Evolutionary conservation across 2,113 vertebrate species (phyloP).

Genomic region (Rhinoptilus africanus): DNA sequence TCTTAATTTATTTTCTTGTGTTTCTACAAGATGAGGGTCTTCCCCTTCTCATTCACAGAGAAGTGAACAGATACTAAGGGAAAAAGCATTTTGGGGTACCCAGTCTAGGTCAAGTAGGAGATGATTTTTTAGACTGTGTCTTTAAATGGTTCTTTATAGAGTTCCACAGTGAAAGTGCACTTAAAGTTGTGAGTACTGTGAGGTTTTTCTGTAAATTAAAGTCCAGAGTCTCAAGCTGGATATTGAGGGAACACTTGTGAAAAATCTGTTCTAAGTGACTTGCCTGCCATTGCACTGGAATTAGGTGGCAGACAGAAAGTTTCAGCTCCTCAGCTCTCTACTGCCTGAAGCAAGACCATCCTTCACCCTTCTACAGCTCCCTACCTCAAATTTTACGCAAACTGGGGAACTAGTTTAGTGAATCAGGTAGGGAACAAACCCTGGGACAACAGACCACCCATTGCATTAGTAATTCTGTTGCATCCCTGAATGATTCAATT

Average conservation of each 20-base stretch:
- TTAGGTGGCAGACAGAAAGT: neutral
- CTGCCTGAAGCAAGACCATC: neutral
- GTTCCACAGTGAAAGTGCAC: slow-evolving; percentile 8
- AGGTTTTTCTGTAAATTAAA: slow-evolving; percentile 47
- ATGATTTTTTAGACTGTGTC: neutral
- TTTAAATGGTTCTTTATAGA: slow-evolving; percentile 28
- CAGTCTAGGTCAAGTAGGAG: slow-evolving; percentile 41
- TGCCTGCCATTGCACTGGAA: neutral
- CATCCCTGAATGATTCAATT: neutral
- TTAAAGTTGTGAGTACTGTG: slow-evolving; percentile 16
- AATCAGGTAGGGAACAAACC: neutral
- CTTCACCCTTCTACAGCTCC: neutral
- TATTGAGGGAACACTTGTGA: slow-evolving; percentile 25
- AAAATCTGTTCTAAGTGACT: slow-evolving; percentile 34
- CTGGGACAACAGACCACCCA: neutral
- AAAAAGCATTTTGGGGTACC: slow-evolving; percentile 17
- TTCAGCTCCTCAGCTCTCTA: neutral
- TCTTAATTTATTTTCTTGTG: slow-evolving; percentile 54
- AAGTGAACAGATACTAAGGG: slow-evolving; percentile 4
- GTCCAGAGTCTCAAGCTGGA: slow-evolving; percentile 1
- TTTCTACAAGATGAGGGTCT: slow-evolving; percentile 39
- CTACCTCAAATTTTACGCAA: neutral
- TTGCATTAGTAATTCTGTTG: neutral
- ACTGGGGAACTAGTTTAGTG: neutral
- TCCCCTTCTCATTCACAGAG: slow-evolving; percentile 31